Conservation (phyloP, 2,113 vertebrate genomes). For the Psittacus erithacus region DNA sequence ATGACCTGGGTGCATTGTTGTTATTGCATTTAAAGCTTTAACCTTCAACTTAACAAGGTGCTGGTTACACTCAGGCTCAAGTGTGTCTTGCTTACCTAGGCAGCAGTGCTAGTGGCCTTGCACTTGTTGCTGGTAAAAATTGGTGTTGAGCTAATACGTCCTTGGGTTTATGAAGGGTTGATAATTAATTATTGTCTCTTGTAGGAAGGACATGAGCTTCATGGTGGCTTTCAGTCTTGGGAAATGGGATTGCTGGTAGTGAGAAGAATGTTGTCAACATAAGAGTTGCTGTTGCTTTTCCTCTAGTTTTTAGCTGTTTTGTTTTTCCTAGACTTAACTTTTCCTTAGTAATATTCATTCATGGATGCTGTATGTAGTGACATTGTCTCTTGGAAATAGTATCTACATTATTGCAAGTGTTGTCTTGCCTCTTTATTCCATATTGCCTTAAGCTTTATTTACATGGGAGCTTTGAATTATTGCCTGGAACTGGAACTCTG, state of each 20-base stretch:
- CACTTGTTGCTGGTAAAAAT: background rate
- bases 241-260: background rate
- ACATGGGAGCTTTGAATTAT: background rate
- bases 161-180: background rate
- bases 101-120: background rate
- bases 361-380: background rate
- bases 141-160: background rate
- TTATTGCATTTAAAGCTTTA: background rate
- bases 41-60: background rate
- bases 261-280: background rate
- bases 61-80: background rate
- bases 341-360: background rate
- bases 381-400: background rate
- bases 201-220: background rate
- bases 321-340: background rate
- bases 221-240: background rate
- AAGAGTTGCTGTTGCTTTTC: background rate
- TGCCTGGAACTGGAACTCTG: slow-evolving; percentile 27
- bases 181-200: background rate
- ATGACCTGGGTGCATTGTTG: background rate
- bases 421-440: slow-evolving; percentile 11
- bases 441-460: slow-evolving; percentile 44
- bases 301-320: background rate
- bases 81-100: background rate
- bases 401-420: background rate